Evolutionary conservation across 2,888 invertebrate species (phyloP), one percentile per base, ranked within the genome.

Genomic region (Synanthedon vespiformis): DNA sequence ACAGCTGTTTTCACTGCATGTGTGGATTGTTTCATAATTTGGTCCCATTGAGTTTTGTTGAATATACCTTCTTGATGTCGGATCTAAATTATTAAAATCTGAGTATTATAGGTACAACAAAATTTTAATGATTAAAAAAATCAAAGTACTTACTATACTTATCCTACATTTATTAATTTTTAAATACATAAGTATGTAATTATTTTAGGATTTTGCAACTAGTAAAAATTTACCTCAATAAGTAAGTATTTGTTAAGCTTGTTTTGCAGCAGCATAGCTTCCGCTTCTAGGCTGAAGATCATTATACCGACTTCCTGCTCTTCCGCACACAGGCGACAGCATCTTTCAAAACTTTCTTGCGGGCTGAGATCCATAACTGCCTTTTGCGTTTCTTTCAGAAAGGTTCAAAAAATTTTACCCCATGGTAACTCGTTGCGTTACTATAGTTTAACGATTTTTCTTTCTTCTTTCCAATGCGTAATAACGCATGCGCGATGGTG

Each of bases 211-310:
- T 2, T 2, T 34, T 34, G 34, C 34, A 8, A 34, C 34, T 34
- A 34, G 34, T 10, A 34, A 16, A 51, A 40, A 34, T 61, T 63
- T 68, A 92, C 92, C 88, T 90, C 88, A 65, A 93, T 89, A 64
- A 90, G 88, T 61, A 92, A 84, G 83, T 92, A 92, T 81, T 90
- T 90, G 67, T 89, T 89, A 62, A 93, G 90, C 81, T 92, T 92
- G 58, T 90, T 89, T 69, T 90, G 89, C 55, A 92, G 83, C 65
- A 89, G 89, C 79, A 90, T 88, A 67, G 88, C 88, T 72, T 89
- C 89, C 55, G 92, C 91, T 80, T 92, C 91, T 64, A 89, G 89
- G 64, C 91, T 89, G 70, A 91, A 92, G 77, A 92, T 88, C 83
- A 89, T 88, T 61, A 92, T 80, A 53, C 90, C 89, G 61, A 89